These are phyloP conservation scores for Rhabdornis inornatus DNA, from an alignment of 2,113 vertebrate species.

Conservation along the genomic window DNA sequence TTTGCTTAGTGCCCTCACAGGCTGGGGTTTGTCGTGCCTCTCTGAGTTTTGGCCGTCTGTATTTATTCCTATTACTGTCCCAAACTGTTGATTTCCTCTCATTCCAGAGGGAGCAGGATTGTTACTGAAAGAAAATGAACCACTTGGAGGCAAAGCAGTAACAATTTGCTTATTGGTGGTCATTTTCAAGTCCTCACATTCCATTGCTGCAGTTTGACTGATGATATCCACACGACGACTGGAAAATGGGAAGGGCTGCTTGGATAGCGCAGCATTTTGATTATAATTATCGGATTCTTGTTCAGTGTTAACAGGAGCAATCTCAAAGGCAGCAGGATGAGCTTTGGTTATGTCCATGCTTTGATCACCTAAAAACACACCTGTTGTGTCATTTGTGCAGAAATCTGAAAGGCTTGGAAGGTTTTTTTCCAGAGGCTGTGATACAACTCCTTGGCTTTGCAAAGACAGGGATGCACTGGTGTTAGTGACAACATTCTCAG, in stretches of 20 bases:
- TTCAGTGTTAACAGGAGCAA: not conserved
- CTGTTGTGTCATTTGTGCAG: not conserved
- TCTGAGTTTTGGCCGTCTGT: not conserved
- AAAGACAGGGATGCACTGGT: not conserved
- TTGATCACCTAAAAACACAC: not conserved
- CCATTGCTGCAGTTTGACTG: not conserved
- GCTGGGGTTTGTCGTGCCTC: not conserved
- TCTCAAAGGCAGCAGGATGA: not conserved
- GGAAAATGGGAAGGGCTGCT: not conserved
- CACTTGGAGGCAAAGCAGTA: not conserved
- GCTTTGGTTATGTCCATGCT: not conserved
- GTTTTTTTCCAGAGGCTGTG: not conserved
- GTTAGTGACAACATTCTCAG: not conserved
- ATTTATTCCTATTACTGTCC: not conserved
- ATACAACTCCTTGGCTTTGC: not conserved
- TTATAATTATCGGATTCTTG: not conserved
- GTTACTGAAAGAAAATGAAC: not conserved
- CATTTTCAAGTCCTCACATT: not conserved
- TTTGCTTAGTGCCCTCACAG: not conserved
- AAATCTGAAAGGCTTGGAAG: not conserved
- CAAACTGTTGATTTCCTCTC: not conserved
- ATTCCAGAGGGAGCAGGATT: not conserved
- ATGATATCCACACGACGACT: rapidly evolving
- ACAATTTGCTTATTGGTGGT: not conserved
- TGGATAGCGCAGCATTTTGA: not conserved